Evolutionary conservation across 2,113 vertebrate genomes (phyloP), one percentile per base, ranked within the genome.

Genomic region (Cyphomyrus plagiostoma): DNA sequence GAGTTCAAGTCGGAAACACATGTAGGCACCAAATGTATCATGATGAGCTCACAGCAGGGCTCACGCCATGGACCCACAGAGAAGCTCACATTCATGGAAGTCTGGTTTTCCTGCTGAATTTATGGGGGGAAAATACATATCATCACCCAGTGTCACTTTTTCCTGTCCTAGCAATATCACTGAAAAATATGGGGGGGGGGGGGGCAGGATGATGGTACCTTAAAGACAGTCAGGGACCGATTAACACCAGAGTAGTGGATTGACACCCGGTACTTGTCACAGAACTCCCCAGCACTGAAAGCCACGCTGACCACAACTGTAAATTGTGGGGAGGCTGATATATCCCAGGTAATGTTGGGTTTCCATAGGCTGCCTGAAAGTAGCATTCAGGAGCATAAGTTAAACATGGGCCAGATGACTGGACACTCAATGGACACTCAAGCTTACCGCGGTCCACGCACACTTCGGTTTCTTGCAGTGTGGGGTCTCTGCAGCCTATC

Each of bases 311-410:
- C 53, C 39, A 35, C 66, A 23, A 74, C 56, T n/a, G 74, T 56
- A 8, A 80, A 80, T 5, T 86, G 26, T 6, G 4, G 10, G 42
- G 90, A 74, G n/a, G 89, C 45, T 66, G 45, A 88, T n/a, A 90
- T 56, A 46, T 19, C 2, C 48, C 88, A 3, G 0, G 53, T 77
- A 49, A 95, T 89, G 9, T 88, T 19, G 62, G 91, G 94, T 48
- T 92, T 11, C 96, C 96, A 96, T 0, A 93, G 50, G 89, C 94
- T 95, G 1, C 94, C 96, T 96, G 89, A 88, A 92, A 90, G 35
- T 9, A 87, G 2, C 50, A 56, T 17, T 9, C 50, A 87, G 49
- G 3, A 53, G 30, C 85, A 17, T 2, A 11, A 35, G 17, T 53
- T n/a, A 87, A 53, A 30, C 48, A 4, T 0, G 4, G 7, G 83